Base-by-base conservation (phyloP, 2,113 vertebrate genomes). In the Empidonax traillii region DNA sequence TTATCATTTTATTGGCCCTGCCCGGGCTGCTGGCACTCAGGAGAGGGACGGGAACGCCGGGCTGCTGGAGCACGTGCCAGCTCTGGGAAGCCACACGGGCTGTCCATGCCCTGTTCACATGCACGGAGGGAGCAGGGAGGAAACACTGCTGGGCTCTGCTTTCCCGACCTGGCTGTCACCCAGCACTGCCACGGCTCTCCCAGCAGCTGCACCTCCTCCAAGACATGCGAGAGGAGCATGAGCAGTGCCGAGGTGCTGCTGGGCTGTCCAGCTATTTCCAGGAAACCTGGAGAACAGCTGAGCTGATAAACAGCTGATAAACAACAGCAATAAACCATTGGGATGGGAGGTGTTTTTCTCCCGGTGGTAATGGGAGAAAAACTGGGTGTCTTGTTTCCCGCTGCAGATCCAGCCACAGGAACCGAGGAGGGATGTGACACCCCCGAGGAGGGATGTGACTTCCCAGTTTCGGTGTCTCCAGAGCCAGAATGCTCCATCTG, bases 361-460 rank as follows among this genome's bases (percentile, higher is more conserved):
- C 27, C 10, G 0, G 33, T 0, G 3, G 24, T 21, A 9, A 33
- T 7, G 35, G 39, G 43, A 65, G 25, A 14, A 73, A 56, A 75
- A 44, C 0, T 1, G 12, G 4, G 14, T 1, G 0, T 41, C 71
- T 27, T 65, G 5, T 8, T 27, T 83, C 30, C 59, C 8, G 4
- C 28, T 51, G 43, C 51, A 46, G 62, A 11, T 61, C 24, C 39
- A 23, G 12, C 56, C 21, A 3, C n/a, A 24, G 71, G 33, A 22
- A 13, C 47, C 20, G 14, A 19, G 39, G 20, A 53, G 39, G 17
- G 39, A 35, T 41, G 46, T n/a, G 43, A 9, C 6, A 9, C 21
- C 55, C 55, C 53, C n/a, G 14, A 15, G 39, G 20, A 52, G 23
- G 28, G 61, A 46, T n/a, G 39, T 30, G 47, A 10, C 5, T 62